Evolutionary conservation across 2,113 vertebrate species (phyloP), one percentile per base, ranked within the genome.

Genomic region (Oenanthe oenanthe): DNA sequence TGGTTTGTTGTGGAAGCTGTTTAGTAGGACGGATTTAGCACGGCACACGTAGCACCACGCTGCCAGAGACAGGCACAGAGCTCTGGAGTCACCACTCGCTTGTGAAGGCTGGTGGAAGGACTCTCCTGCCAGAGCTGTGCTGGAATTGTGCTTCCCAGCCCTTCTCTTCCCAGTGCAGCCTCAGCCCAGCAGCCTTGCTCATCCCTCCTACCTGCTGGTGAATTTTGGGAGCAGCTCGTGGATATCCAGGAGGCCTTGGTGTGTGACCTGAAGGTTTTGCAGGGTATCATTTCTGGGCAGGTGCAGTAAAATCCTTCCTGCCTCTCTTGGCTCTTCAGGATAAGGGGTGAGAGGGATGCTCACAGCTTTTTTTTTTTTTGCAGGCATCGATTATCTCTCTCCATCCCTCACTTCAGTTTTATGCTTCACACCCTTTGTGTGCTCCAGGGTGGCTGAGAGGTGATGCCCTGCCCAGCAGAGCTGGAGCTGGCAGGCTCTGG

Each of bases 61-160:
- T 72, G 10, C 38, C 73, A 71, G 54, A 10, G 77, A 13, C 0
- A 2, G 47, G 57, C 4, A 31, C 73, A 63, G 54, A 16, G 12
- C 43, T 81, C 66, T 29, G 24, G 34, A 11, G 71, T 4, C 20
- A 3, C 47, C 5, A 1, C 2, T 13, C 26, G 51, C 12, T 17
- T 57, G 34, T 17, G 50, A 48, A 2, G 0, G 0, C 78, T 40
- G 5, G 5, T 19, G 43, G 65, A 15, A 2, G 80, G n/a, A 3
- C 12, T 8, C 9, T 42, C 17, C 14, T 42, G 6, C 10, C 20
- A 2, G 13, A 31, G 36, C 45, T 4, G 1, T 7, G 22, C 3
- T 25, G 3, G 54, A 42, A 32, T 26, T 40, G 25, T 7, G 10
- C 63, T 92, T 61, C 82, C 14, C 67, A 51, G 2, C 43, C 40